Evolutionary conservation across 2,113 vertebrate genomes (phyloP), one percentile per base, ranked within the genome.

Genomic region (Vicugna pacos): DNA sequence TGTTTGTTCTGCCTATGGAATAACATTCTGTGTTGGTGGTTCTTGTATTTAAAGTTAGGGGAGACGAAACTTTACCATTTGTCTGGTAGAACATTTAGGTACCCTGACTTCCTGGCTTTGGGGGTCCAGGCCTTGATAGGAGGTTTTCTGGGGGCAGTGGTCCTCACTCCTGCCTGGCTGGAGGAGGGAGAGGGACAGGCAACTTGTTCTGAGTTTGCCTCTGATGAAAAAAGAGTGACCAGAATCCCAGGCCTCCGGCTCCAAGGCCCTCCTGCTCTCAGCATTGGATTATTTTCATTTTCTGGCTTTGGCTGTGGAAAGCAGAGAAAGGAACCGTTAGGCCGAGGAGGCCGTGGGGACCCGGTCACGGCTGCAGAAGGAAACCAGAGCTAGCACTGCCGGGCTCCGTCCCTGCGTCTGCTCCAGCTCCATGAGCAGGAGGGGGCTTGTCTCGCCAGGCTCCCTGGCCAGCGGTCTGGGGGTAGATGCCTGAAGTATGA

Each of bases 401-500:
- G 52, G 22, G 58, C 35, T 70, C 56, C 50, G 30, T 30, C 75
- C 65, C 7, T 35, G 58, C 15, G 48, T 77, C n/a, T 17, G 62
- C 73, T 90, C 82, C 42, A 48, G 81, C 77, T 69, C 91, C 30
- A 28, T 42, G 93, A 81, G 62, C 52, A 90, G 88, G 75, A 86
- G 42, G 13, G 69, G 22, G 3, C 50, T 52, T 24, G 42, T 42
- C 85, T 10, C 32, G 35, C 62, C 4, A 0, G 35, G 19, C 56
- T 67, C 79, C 83, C 80, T 70, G 83, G 95, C 79, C 11, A 5
- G 50, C 1, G 5, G 42, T 70, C 54, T 38, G 15, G 42, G 79
- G 70, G 72, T 20, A 12, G 77, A 97, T 94, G 93, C 91, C 77
- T 97, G 70, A 35, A 3, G 70, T 26, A 83, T 97, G 95, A 94